Evolutionary conservation across 2,113 vertebrate genomes (phyloP), one percentile per base, ranked within the genome.

Genomic region (Pelvicachromis taeniatus): DNA sequence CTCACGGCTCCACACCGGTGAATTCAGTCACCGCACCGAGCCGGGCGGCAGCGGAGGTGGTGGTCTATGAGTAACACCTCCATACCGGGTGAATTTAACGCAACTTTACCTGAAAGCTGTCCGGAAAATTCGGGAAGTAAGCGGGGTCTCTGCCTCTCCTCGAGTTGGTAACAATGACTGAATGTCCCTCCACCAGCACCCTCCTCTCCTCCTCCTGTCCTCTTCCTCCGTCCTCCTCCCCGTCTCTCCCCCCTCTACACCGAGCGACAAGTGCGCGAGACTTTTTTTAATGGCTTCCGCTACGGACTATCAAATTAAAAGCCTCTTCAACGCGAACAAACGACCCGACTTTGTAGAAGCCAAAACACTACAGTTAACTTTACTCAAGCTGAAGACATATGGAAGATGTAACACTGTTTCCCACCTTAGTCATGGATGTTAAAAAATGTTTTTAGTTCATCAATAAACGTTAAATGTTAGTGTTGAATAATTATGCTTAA

Each of bases 151-250:
- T 82, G 77, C 53, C 75, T 81, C 75, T 92, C 87, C 85, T 88
- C 84, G 63, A 86, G 58, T 84, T 70, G 58, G 82, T 90, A 94
- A 94, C 94, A 95, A 95, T 94, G 93, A 93, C 73, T 87, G 91
- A 84, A 26, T 53, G 78, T 83, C 89, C 89, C 83, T 73, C 80
- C 13, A 35, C 16, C 77, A 55, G 65, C 61, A n/a, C 26, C 89
- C 31, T 59, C 88, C 50, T 38, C 87, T 59, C 29, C 73, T 56
- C 58, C 53, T 75, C 65, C 52, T 33, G 56, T 84, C 73, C 85
- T 89, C 85, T 21, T 29, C 50, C 10, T 40, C 79, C 21, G 68
- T 61, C 75, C 85, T 68, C 77, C 59, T 56, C 81, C 70, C 45
- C 35, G 53, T n/a, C 40, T 17, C 58, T 5, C 85, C 55, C 9